Percentiles rank a stretch among this genome's conserved stretches.
phyloP scores from a whole-genome alignment of 2,113 vertebrate species.

The Oncorhynchus masou region DNA sequence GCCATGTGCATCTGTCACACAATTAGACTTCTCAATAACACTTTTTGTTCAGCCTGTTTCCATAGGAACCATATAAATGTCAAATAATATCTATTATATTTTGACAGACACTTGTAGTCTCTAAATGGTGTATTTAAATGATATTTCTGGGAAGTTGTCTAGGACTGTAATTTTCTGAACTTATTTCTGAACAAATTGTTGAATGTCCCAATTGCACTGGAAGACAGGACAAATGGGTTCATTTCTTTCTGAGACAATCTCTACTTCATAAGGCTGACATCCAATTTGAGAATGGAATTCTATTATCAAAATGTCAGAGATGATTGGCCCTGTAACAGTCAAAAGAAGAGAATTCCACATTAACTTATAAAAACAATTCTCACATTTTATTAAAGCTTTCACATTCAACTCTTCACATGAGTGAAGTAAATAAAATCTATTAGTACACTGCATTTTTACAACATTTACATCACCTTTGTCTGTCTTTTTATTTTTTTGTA shows the following conservation, averaged over 20 bases:
- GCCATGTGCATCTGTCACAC: slow-evolving; percentile 6
- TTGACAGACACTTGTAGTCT: too few relatives aligned
- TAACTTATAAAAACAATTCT: slow-evolving; percentile 18
- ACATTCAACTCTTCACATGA: slow-evolving; percentile 21
- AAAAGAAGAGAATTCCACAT: background rate
- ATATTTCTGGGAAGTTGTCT: background rate
- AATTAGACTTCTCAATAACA: background rate
- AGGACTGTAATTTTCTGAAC: background rate
- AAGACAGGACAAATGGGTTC: background rate
- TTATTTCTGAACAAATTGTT: background rate
- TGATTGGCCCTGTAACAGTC: background rate
- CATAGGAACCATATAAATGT: slow-evolving; percentile 5
- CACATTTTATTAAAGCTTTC: slow-evolving; percentile 51
- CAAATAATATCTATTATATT: too few relatives aligned
- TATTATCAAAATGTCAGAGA: background rate
- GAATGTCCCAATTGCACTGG: too few relatives aligned
- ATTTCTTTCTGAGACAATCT: background rate
- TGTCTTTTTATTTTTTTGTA: slow-evolving; percentile 22
- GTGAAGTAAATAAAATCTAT: slow-evolving; percentile 1
- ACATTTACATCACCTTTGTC: slow-evolving; percentile 28
- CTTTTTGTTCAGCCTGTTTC: slow-evolving; percentile 18
- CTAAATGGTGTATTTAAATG: background rate
- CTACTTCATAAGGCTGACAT: too few relatives aligned
- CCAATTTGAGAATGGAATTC: background rate
- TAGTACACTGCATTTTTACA: slow-evolving; percentile 28